These are phyloP conservation scores for Torymus texanus DNA, from an alignment of 2,888 invertebrate genomes.

Conservation along the genomic window DNA sequence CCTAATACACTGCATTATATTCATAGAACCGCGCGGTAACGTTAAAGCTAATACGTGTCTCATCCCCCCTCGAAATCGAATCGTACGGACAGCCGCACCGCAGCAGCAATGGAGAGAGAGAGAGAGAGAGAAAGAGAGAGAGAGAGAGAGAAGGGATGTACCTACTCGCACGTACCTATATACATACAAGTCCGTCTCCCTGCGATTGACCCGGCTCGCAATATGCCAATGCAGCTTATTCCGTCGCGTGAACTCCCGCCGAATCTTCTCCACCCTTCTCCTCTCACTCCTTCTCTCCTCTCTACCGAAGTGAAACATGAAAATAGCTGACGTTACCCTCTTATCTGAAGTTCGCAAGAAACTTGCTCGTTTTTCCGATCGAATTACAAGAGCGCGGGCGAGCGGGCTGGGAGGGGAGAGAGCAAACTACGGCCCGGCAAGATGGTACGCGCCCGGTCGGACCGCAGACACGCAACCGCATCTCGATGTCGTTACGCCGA, in stretches of 20 bases:
- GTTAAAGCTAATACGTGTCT: conserved; percentile 21
- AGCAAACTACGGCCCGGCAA: not conserved
- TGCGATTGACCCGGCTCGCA: conserved; percentile 20
- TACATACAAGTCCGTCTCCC: not conserved
- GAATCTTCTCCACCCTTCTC: not conserved
- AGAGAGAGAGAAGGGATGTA: too few relatives aligned
- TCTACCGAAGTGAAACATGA: conserved; percentile 19
- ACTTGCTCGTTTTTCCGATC: conserved; percentile 11
- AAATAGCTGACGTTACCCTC: conserved; percentile 48
- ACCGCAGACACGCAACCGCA: not conserved
- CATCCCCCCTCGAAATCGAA: conserved; percentile 19
- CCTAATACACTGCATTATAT: conserved; percentile 26
- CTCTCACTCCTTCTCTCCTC: not conserved
- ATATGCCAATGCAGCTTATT: conserved; percentile 48
- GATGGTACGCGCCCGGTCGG: not conserved
- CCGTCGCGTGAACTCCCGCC: not conserved
- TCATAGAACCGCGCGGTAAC: not conserved
- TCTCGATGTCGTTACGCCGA: conserved; percentile 18
- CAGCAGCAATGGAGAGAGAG: too few relatives aligned
- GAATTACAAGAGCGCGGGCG: conserved; percentile 3
- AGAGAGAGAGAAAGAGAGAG: too few relatives aligned
- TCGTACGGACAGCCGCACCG: conserved; percentile 3
- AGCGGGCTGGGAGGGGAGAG: too few relatives aligned
- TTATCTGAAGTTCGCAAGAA: conserved; percentile 37
- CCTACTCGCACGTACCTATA: too few relatives aligned